A percentile compares a stretch with the other conserved stretches of the same genome.
Evolutionary conservation across 2,113 vertebrate species (phyloP).

Genomic region (Eublepharis macularius): DNA sequence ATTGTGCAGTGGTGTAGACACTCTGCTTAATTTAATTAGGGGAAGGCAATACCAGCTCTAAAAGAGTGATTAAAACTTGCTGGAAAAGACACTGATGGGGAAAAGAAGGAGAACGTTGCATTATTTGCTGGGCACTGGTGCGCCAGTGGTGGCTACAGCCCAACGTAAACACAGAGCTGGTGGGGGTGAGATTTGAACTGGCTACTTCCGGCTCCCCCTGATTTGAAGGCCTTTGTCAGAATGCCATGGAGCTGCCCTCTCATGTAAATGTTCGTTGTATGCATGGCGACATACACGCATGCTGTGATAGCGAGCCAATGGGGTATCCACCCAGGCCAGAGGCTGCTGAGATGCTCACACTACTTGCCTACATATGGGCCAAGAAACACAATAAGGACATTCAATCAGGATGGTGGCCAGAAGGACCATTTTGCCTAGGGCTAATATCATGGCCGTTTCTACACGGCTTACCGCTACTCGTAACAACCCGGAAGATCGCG

Average conservation of each 20-base stretch:
- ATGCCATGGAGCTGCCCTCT: neutral
- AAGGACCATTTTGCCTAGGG: neutral
- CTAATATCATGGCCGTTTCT: too few relatives aligned
- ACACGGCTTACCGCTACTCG: too few relatives aligned
- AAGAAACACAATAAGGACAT: too few relatives aligned
- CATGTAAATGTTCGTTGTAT: neutral
- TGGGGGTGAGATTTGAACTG: neutral
- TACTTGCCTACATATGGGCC: neutral
- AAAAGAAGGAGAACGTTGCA: neutral
- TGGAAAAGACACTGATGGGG: neutral
- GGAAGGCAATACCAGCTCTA: constrained; percentile 24
- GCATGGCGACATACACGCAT: too few relatives aligned
- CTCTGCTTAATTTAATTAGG: constrained; percentile 43
- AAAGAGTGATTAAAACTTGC: constrained; percentile 32
- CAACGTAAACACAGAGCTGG: neutral
- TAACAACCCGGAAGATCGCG: too few relatives aligned
- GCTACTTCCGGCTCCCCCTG: neutral
- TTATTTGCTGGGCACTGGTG: neutral
- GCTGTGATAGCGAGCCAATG: neutral
- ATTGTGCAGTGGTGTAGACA: constrained; percentile 26
- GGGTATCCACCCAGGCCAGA: neutral
- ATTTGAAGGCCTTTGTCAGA: too few relatives aligned
- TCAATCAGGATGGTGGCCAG: neutral
- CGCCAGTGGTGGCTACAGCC: neutral
- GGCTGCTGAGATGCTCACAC: neutral